Conservation (phyloP, 2,888 invertebrate genomes). For the Blastobasis adustella region DNA sequence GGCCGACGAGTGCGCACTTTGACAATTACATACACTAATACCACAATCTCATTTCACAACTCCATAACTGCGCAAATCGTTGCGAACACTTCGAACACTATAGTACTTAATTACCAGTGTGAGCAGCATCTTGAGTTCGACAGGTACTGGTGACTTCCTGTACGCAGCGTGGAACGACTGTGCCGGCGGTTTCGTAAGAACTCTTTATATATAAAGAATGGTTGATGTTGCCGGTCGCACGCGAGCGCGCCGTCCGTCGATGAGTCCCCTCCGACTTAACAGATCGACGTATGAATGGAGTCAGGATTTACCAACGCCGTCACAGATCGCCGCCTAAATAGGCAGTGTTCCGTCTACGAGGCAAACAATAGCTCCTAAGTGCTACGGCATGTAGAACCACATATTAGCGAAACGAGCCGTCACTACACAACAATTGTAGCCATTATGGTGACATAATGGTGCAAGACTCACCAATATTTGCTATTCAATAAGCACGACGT, state of each 20-base stretch:
- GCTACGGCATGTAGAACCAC: constrained; percentile 16
- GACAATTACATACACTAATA: not conserved
- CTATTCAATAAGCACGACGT: too few species aligned
- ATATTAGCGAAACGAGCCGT: too few species aligned
- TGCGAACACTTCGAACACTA: not conserved
- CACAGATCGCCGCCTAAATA: not conserved
- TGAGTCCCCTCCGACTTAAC: constrained; percentile 25
- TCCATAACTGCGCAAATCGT: too few species aligned
- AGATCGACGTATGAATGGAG: constrained; percentile 58
- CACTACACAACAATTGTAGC: too few species aligned
- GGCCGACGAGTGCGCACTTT: constrained; percentile 25
- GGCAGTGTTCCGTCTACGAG: constrained; percentile 29
- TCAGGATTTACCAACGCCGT: constrained; percentile 27
- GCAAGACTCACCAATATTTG: too few species aligned
- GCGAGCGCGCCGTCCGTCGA: constrained; percentile 16
- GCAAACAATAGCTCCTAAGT: constrained; percentile 24
- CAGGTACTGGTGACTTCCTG: constrained; percentile 64
- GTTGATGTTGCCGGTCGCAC: constrained; percentile 35
- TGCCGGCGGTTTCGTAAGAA: constrained; percentile 67
- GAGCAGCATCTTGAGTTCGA: constrained; percentile 47
- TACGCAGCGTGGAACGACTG: constrained; percentile 57
- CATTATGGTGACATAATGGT: too few species aligned
- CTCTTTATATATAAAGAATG: constrained; percentile 63
- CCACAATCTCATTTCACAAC: too few species aligned
- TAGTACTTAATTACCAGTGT: constrained; percentile 36